A percentile compares a stretch with the other conserved stretches of the same genome.
phyloP scores from a whole-genome alignment of 2,113 vertebrate species.

The Nothocercus julius region DNA sequence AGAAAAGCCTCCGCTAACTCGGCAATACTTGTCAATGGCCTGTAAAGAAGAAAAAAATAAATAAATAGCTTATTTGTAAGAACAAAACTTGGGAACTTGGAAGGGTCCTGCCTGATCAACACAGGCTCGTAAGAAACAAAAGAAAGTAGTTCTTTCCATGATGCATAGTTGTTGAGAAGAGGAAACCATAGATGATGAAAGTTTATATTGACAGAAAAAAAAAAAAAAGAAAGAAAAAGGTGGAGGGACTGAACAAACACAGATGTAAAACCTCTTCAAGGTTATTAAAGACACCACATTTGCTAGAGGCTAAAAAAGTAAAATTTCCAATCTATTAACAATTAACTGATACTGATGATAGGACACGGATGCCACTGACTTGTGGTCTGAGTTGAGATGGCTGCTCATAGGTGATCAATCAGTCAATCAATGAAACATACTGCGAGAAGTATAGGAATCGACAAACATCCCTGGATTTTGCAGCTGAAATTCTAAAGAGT shows the following conservation, averaged over 20 bases:
- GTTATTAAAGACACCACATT: neutral
- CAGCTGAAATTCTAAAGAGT: neutral
- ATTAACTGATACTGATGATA: neutral
- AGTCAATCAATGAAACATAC: neutral
- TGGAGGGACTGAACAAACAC: neutral
- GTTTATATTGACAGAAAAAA: neutral
- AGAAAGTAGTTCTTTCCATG: neutral
- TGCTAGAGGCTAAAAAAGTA: neutral
- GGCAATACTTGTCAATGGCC: conserved; percentile 97
- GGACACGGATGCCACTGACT: fast-evolving
- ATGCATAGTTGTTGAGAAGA: neutral
- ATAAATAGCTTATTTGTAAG: neutral
- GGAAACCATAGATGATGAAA: neutral
- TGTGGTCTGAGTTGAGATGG: neutral
- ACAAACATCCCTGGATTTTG: neutral
- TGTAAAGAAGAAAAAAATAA: conserved; percentile 59
- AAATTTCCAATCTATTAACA: neutral
- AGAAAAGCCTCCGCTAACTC: conserved; percentile 95
- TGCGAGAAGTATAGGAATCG: neutral
- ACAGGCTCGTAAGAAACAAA: neutral
- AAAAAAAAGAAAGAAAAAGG: neutral
- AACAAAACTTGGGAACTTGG: neutral
- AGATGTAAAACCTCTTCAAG: neutral
- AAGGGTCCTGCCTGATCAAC: neutral
- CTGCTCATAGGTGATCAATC: neutral